phyloP scores from a whole-genome alignment of 2,888 invertebrate species.

The Patella pellucida region DNA sequence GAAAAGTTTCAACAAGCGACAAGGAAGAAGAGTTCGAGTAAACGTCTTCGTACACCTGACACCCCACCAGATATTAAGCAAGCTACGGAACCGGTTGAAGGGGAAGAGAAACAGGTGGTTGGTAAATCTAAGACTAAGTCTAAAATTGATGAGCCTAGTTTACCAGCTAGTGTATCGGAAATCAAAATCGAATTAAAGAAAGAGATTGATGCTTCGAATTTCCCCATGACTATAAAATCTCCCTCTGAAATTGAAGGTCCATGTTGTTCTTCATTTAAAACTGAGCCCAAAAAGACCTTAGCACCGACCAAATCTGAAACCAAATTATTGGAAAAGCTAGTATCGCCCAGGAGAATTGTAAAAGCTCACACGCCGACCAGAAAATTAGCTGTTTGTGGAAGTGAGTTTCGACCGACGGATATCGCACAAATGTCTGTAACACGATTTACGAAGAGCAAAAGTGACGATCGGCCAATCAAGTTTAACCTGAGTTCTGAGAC shows the following conservation, averaged over 20 bases:
- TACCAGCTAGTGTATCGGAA: slow-evolving; percentile 24
- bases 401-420: background rate
- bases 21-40: slow-evolving; percentile 41
- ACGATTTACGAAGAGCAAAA: background rate
- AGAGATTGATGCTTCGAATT: slow-evolving; percentile 8
- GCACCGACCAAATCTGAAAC: background rate
- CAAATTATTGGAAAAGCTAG: background rate
- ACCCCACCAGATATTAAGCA: slow-evolving; percentile 33
- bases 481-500: slow-evolving; percentile 1
- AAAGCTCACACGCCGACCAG: background rate
- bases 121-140: slow-evolving; percentile 23
- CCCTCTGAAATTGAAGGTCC: background rate
- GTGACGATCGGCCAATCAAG: background rate
- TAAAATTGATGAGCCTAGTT: slow-evolving; percentile 35
- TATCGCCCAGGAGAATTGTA: background rate
- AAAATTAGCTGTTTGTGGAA: background rate
- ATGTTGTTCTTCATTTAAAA: background rate
- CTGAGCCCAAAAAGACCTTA: background rate
- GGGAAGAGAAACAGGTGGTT: slow-evolving; percentile 13
- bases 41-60: slow-evolving; percentile 35
- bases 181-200: slow-evolving; percentile 13
- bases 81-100: slow-evolving; percentile 30
- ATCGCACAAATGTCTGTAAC: background rate
- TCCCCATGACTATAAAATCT: background rate
- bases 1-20: slow-evolving; percentile 49